Percentiles rank a stretch among this genome's conserved stretches.
phyloP scores from a whole-genome alignment of 1,140 invertebrate species.

The Drosophila trapezifrons region DNA sequence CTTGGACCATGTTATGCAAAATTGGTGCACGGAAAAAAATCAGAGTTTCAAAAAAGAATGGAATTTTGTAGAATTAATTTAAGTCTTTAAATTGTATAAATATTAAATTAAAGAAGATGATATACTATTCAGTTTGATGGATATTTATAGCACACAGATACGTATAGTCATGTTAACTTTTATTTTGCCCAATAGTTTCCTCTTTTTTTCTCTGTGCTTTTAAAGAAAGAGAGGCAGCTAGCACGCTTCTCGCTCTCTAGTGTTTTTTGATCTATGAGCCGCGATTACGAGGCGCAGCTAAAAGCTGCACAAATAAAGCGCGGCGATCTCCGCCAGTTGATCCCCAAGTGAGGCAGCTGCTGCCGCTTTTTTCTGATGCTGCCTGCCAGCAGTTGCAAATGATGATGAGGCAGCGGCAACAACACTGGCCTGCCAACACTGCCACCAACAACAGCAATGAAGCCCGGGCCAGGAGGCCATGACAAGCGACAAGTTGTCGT shows the following conservation, averaged over 20 bases:
- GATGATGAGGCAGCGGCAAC: slow-evolving; percentile 67
- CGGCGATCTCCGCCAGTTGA: slow-evolving; percentile 42
- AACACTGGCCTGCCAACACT: slow-evolving; percentile 22
- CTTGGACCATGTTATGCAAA: slow-evolving; percentile 42
- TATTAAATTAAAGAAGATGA: not conserved
- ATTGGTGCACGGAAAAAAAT: slow-evolving; percentile 15
- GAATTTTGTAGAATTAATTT: not conserved
- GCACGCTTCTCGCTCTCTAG: slow-evolving; percentile 30
- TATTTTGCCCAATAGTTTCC: not conserved
- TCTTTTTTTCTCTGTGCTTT: slow-evolving; percentile 6
- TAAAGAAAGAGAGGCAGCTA: slow-evolving; percentile 36
- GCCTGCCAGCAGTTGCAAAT: slow-evolving; percentile 73
- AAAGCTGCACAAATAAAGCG: slow-evolving; percentile 74
- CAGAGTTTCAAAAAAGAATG: too few species aligned
- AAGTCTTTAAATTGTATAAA: not conserved
- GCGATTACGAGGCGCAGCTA: slow-evolving; percentile 63
- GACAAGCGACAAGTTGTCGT: slow-evolving; percentile 80
- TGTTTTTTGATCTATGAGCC: slow-evolving; percentile 58
- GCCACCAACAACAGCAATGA: slow-evolving; percentile 14
- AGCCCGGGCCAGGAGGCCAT: slow-evolving; percentile 51
- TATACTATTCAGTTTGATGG: not conserved
- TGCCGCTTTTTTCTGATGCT: slow-evolving; percentile 33
- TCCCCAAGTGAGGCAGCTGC: slow-evolving; percentile 63
- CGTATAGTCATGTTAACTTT: too few species aligned
- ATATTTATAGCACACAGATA: not conserved